Conservation (phyloP, 2,888 invertebrate species). For the Brachypterus glaber region DNA sequence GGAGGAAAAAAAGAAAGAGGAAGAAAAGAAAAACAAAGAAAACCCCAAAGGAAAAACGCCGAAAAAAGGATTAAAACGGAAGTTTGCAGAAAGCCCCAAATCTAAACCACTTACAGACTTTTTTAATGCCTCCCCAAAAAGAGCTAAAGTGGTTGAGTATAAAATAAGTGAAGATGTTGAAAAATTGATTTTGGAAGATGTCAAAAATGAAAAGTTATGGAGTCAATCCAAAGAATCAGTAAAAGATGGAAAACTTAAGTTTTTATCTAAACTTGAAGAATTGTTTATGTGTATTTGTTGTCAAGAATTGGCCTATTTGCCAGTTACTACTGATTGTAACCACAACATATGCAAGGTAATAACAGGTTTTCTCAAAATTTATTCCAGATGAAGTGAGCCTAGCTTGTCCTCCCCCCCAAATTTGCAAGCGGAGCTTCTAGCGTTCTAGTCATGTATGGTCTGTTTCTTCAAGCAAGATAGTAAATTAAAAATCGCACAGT, state of each 20-base stretch:
- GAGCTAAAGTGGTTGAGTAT: constrained; percentile 33
- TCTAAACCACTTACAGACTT: constrained; percentile 27
- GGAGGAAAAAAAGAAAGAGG: constrained; percentile 39
- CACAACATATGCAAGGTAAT: constrained; percentile 70
- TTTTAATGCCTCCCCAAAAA: constrained; percentile 28
- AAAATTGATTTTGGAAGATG: constrained; percentile 48
- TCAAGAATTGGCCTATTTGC: constrained; percentile 59
- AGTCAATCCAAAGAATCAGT: constrained; percentile 47
- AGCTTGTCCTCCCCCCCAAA: too few species aligned
- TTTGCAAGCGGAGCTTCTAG: too few species aligned
- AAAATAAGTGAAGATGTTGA: constrained; percentile 32
- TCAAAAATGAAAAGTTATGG: constrained; percentile 58
- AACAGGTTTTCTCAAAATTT: too few species aligned
- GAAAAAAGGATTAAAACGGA: constrained; percentile 20
- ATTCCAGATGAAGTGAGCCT: too few species aligned
- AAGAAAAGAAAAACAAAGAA: constrained; percentile 29
- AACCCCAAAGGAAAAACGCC: constrained; percentile 27
- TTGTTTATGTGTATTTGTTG: constrained; percentile 72
- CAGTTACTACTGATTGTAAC: constrained; percentile 62
- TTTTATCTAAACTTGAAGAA: constrained; percentile 54
- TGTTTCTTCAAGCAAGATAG: too few species aligned
- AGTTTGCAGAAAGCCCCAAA: constrained; percentile 6
- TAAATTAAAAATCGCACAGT: too few species aligned
- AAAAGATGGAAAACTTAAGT: constrained; percentile 49
- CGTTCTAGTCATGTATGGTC: too few species aligned